Evolutionary conservation across 2,113 vertebrate genomes (phyloP).

Genomic region (Asarcornis scutulata): DNA sequence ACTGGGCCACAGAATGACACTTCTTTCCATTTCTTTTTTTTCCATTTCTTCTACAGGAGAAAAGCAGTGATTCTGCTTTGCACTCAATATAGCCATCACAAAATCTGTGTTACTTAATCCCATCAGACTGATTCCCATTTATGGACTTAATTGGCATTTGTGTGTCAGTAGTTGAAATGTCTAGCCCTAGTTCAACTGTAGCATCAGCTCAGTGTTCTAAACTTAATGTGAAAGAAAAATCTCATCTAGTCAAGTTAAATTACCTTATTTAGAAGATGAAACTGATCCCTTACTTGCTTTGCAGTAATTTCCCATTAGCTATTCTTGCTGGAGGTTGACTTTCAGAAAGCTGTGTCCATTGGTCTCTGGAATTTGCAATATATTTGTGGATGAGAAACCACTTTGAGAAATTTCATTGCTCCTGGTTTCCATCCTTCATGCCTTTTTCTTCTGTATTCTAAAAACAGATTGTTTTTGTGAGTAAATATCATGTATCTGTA

Average conservation of each 20-base stretch:
- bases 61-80: background rate
- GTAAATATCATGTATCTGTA: background rate
- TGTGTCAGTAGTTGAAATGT: background rate
- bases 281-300: background rate
- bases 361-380: background rate
- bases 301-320: background rate
- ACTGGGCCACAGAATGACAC: background rate
- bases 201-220: background rate
- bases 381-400: background rate
- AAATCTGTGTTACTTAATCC: background rate
- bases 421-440: background rate
- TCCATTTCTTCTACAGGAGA: background rate
- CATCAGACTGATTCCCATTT: background rate
- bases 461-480: background rate
- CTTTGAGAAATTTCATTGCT: background rate
- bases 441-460: background rate
- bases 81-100: background rate
- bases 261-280: background rate
- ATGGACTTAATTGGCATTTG: background rate
- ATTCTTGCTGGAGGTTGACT: background rate
- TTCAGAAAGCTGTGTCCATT: accelerated
- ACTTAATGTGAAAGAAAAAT: background rate
- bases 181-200: background rate
- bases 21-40: too few species aligned
- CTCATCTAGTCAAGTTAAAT: background rate